These are phyloP conservation scores for Drosophila trichaetosa DNA, from an alignment of 2,888 invertebrate genomes.

Conservation along the genomic window DNA sequence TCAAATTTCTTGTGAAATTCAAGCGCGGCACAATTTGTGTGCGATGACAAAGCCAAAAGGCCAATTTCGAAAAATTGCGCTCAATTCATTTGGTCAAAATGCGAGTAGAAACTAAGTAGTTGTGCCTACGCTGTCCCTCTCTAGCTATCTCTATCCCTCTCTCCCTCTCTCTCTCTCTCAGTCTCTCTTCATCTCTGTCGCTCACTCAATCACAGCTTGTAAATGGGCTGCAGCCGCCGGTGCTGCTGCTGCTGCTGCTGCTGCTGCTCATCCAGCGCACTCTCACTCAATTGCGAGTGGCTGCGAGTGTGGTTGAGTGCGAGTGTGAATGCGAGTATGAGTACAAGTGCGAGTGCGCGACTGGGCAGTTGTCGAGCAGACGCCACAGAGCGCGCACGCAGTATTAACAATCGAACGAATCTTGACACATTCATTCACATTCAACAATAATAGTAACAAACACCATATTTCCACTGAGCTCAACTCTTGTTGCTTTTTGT, in stretches of 20 bases:
- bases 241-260: slow-evolving; percentile 5
- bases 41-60: slow-evolving; percentile 54
- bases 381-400: slow-evolving; percentile 46
- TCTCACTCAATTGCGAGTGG: slow-evolving; percentile 47
- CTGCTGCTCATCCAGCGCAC: slow-evolving; percentile 18
- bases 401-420: neutral
- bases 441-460: neutral
- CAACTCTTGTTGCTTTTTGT: neutral
- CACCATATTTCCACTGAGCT: neutral
- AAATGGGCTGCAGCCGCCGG: neutral
- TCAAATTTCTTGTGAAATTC: slow-evolving; percentile 79
- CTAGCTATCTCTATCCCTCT: neutral
- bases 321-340: slow-evolving; percentile 19
- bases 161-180: neutral
- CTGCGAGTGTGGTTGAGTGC: slow-evolving; percentile 4
- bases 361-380: slow-evolving; percentile 50
- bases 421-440: neutral
- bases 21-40: slow-evolving; percentile 44
- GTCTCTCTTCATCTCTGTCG: neutral
- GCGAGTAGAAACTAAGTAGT: slow-evolving; percentile 5
- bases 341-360: slow-evolving; percentile 49
- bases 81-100: slow-evolving; percentile 35
- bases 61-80: slow-evolving; percentile 30
- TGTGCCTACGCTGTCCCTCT: slow-evolving; percentile 2
- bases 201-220: neutral